Conservation (phyloP, 2,113 vertebrate species). For the Chiloscyllium plagiosum region DNA sequence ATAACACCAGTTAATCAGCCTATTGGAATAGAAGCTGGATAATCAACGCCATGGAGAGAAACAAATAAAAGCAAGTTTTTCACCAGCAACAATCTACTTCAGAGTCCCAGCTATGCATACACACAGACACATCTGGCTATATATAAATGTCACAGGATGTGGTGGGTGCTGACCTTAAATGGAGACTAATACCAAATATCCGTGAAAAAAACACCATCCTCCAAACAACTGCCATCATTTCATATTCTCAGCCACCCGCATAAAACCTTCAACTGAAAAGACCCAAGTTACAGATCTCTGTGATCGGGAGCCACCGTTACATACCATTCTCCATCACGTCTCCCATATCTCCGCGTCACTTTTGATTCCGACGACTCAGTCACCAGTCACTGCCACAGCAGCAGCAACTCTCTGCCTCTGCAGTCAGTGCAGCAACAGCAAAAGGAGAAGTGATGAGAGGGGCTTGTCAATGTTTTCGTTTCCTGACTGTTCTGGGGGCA, state of each 20-base stretch:
- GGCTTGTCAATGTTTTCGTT: not conserved
- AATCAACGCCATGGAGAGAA: not conserved
- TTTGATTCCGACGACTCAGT: no score
- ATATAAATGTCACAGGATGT: constrained; percentile 14
- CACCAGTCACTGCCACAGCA: not conserved
- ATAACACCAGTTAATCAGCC: not conserved
- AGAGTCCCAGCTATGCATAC: not conserved
- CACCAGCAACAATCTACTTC: not conserved
- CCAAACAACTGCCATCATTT: not conserved
- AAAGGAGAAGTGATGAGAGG: not conserved
- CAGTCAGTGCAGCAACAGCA: not conserved
- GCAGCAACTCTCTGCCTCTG: not conserved
- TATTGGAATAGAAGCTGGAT: not conserved
- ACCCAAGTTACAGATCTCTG: not conserved
- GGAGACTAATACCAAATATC: not conserved
- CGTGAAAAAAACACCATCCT: not conserved
- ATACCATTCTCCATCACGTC: not conserved
- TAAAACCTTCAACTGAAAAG: not conserved
- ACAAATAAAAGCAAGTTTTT: not conserved
- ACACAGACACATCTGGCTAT: no score
- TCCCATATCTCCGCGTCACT: not conserved
- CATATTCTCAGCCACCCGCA: not conserved
- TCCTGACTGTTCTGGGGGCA: not conserved
- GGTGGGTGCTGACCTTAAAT: not conserved
- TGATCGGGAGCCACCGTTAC: accelerated